Evolutionary conservation across 64 coral and sea anemone genomes (phyloP).

Genomic region (Pocillopora damicornis): DNA sequence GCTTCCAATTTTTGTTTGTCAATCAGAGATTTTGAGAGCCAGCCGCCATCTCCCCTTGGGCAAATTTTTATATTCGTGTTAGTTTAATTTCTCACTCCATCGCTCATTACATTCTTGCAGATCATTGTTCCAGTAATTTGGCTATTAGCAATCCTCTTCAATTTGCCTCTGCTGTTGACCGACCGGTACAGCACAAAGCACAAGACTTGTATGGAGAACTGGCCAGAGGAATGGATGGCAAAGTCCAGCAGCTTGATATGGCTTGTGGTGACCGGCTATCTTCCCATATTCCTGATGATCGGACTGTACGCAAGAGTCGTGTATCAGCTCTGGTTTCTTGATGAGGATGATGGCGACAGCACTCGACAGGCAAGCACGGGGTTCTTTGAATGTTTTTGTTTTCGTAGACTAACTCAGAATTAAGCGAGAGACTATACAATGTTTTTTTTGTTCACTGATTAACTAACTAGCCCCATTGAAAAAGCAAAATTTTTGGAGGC

Average conservation of each 20-base stretch:
- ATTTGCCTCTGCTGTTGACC: constrained; percentile 7
- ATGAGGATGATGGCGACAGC: neutral
- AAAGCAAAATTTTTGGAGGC: too few species aligned
- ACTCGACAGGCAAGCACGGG: neutral
- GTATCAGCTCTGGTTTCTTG: constrained; percentile 11
- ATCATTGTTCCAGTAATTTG: constrained; percentile 15
- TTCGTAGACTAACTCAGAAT: neutral
- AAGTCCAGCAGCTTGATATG: constrained; percentile 35
- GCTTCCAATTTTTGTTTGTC: too few species aligned
- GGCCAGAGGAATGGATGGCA: neutral
- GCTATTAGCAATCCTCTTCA: constrained; percentile 16
- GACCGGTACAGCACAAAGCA: neutral
- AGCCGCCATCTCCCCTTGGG: too few species aligned
- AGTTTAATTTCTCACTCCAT: too few species aligned
- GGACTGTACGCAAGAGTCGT: constrained; percentile 4
- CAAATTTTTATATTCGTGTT: too few species aligned
- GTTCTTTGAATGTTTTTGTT: neutral
- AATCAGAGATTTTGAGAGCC: too few species aligned
- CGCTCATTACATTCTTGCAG: neutral
- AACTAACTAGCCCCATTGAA: too few species aligned
- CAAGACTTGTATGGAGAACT: constrained; percentile 16
- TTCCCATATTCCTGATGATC: constrained; percentile 26
- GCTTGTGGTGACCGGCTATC: neutral
- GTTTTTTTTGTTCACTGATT: too few species aligned
- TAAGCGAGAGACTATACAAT: too few species aligned